Evolutionary conservation across 2,797 vertebrate species (phyloP), one percentile per base, ranked within the genome.

Genomic region (Gymnocypris eckloni): DNA sequence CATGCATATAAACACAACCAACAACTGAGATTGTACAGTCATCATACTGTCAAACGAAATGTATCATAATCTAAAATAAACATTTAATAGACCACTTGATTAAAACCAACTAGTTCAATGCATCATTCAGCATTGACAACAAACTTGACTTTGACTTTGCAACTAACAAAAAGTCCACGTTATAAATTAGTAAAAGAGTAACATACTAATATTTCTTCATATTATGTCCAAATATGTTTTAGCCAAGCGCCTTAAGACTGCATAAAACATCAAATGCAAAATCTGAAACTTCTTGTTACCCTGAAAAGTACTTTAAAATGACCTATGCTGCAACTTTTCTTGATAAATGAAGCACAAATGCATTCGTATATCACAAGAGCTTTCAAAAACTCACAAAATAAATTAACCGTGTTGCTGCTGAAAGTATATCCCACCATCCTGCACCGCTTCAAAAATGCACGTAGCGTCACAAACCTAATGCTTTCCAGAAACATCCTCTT

Each of bases 401-500:
- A 84, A 43, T 78, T 64, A 79, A 13, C 18, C 15, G 33, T n/a
- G 2, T 37, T 85, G 8, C 67, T 73, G 41, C 48, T 50, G 54
- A 80, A 80, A 61, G 15, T 18, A 28, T 54, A 70, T 82, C 50
- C 67, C 80, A 54, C 45, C 83, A 45, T 12, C 43, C 37, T 61
- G 71, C 45, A 61, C 8, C 3, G 41, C 56, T 81, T 73, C 28
- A 67, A 73, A 86, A 81, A 73, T 20, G n/a, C 69, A 66, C 6
- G 13, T n/a, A 73, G 56, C 41, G 25, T 28, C 16, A 75, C 81
- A 73, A 61, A 75, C 67, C 10, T 86, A 86, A 86, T 86, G 54
- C 69, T 86, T 81, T 81, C 84, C 84, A 86, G 84, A 86, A 86
- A 81, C 69, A 81, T 86, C 69, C 78, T 73, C 78, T 86, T 16